These are phyloP conservation scores for Poicephalus gulielmi DNA, from an alignment of 2,113 vertebrate genomes.

Conservation along the genomic window DNA sequence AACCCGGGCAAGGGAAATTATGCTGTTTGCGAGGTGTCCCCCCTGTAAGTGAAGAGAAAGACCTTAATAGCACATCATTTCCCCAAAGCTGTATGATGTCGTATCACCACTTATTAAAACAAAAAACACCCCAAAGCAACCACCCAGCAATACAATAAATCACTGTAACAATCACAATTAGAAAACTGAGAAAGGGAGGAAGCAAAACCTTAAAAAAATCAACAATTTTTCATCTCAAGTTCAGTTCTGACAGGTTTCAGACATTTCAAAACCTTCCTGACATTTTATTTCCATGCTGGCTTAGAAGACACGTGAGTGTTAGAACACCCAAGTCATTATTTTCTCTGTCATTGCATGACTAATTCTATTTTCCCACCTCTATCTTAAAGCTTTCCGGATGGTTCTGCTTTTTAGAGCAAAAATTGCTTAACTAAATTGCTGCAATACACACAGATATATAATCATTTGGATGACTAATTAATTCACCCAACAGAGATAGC, in stretches of 20 bases:
- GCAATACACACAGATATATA: background rate
- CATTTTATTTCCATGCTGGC: background rate
- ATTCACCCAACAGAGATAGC: background rate
- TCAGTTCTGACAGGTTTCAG: background rate
- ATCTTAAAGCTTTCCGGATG: background rate
- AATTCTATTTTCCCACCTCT: background rate
- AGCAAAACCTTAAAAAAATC: background rate
- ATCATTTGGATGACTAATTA: background rate
- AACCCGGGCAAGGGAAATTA: background rate
- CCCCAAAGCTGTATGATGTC: background rate
- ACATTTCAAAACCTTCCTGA: background rate
- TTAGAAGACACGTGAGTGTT: fast-evolving
- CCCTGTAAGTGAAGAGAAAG: background rate
- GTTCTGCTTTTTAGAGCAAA: background rate
- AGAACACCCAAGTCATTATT: background rate
- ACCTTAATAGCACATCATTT: background rate
- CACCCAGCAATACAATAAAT: background rate
- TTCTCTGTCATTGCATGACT: background rate
- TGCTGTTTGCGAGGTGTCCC: background rate
- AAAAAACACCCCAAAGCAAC: background rate
- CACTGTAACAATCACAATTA: background rate
- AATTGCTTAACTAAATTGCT: background rate
- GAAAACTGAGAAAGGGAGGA: background rate
- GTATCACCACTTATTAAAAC: background rate
- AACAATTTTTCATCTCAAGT: background rate